Percentiles rank a stretch among this genome's conserved stretches.
Evolutionary conservation across 2,113 vertebrate species (phyloP).

Genomic region (Prionailurus bengalensis): DNA sequence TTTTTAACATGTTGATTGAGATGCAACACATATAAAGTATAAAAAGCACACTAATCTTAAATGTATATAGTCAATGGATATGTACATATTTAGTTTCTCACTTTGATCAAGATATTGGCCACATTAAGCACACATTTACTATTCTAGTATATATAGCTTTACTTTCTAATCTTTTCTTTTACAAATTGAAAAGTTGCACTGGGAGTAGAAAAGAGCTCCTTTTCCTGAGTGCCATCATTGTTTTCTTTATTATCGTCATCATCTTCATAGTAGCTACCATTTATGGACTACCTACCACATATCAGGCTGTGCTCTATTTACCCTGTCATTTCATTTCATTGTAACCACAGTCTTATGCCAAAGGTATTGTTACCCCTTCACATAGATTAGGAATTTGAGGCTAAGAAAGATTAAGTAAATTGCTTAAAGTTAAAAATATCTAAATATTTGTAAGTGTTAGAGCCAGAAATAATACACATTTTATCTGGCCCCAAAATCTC

Average conservation of each 20-base stretch:
- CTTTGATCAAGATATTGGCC: background rate
- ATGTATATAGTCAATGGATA: background rate
- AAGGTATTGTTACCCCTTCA: background rate
- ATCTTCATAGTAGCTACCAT: background rate
- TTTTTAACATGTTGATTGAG: background rate
- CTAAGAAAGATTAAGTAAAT: background rate
- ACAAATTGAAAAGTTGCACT: background rate
- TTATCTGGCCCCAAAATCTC: background rate
- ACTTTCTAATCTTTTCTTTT: background rate
- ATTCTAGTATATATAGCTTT: background rate
- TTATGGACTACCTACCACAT: background rate
- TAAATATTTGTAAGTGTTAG: background rate
- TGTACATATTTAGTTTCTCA: background rate
- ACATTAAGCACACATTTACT: background rate
- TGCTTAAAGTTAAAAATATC: background rate
- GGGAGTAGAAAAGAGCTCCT: background rate
- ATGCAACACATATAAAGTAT: background rate
- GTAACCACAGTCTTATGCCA: background rate
- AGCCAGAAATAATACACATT: background rate
- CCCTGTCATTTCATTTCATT: background rate
- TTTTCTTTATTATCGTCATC: background rate
- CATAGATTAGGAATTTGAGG: background rate
- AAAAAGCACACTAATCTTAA: background rate
- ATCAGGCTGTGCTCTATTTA: background rate
- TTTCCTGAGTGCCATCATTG: background rate